Evolutionary conservation across 2,888 invertebrate species (phyloP), one percentile per base, ranked within the genome.

Genomic region (Mactromeris polynyma): DNA sequence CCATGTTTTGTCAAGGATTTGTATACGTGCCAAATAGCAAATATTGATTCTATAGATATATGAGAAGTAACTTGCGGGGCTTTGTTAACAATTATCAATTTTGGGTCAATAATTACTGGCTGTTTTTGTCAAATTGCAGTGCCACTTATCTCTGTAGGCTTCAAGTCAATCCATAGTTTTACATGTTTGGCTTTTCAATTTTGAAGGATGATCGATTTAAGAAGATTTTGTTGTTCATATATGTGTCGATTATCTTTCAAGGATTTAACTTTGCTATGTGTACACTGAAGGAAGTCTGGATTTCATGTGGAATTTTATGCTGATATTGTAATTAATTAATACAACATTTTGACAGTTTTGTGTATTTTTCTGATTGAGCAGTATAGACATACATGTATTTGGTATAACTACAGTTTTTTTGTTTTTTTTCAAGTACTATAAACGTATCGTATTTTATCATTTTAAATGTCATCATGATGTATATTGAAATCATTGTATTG

Each of bases 61-160:
- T 77, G 77, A 88, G 81, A 64, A 81, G 78, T 88, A 81, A 81
- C 81, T 80, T 38, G 19, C 33, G 19, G n/a, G 73, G 38, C 85
- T 85, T 88, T 81, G 46, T 84, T 81, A 77, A 69, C 42, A 78
- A 31, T 88, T 88, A 85, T 88, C 84, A 82, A 85, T 88, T 84
- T 40, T 81, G 51, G 81, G 85, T 85, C 81, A 79, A 84, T 73
- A 78, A 81, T 82, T 85, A 69, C 78, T 81, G 80, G 38, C 81
- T 58, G 87, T 79, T 78, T n/a, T 73, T 73, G 33, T 73, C 11
- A 73, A 73, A 19, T 73, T 73, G 26, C 19, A 17, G 73, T 36
- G 73, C 26, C 19, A 73, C 26, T 73, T 33, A 33, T 73, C 31
- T 73, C 73, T 73, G 14, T 36, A 73, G 73, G 19, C 17, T 21